Conservation (phyloP, 2,113 vertebrate genomes). For the Syrrhaptes paradoxus region DNA sequence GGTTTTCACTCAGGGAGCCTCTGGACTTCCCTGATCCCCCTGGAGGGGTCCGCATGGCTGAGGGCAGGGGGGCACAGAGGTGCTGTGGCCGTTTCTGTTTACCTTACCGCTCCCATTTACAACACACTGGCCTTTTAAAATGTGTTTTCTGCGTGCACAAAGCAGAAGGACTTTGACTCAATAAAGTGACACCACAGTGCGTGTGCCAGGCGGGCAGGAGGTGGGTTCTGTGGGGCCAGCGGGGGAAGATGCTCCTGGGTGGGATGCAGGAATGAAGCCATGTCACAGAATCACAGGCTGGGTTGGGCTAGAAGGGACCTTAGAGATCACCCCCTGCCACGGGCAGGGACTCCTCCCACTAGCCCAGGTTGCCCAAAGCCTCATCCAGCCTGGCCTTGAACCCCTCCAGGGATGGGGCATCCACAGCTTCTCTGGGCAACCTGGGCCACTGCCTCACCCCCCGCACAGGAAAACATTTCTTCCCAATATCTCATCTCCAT, state of each 20-base stretch:
- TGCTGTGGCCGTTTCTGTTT: neutral
- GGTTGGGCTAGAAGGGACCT: no score
- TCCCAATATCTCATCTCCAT: no score
- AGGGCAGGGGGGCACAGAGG: neutral
- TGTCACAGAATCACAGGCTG: no score
- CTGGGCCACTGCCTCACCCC: no score
- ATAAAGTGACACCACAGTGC: neutral
- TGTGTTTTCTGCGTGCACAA: neutral
- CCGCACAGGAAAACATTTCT: no score
- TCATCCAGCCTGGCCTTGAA: no score
- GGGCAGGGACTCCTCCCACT: no score
- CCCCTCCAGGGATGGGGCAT: no score
- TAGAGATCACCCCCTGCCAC: no score
- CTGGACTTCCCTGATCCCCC: neutral
- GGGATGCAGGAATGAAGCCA: neutral
- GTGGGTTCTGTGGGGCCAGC: neutral
- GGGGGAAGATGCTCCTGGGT: accelerated
- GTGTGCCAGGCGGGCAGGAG: accelerated
- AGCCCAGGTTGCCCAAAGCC: no score
- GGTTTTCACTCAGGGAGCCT: accelerated
- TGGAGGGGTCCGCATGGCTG: accelerated
- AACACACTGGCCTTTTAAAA: neutral
- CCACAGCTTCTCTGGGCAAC: no score
- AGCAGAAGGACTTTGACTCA: neutral
- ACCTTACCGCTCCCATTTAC: conserved; percentile 29